These are phyloP conservation scores for Andrena fulva DNA, from an alignment of 2,888 invertebrate genomes.

Conservation along the genomic window DNA sequence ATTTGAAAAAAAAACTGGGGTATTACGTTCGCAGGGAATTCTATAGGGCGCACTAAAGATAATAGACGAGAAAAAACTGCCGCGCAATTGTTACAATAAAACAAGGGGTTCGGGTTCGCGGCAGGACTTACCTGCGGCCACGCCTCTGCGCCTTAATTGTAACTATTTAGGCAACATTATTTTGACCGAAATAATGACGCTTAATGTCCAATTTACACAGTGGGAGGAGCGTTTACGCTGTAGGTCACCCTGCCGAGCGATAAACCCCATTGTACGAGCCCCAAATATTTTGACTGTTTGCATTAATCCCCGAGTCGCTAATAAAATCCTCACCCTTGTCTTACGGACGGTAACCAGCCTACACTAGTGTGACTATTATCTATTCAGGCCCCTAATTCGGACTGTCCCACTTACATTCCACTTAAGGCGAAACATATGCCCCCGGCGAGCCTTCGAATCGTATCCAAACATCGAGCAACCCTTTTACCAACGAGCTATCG, in stretches of 20 bases:
- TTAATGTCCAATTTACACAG: not conserved
- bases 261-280: not conserved
- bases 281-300: slow-evolving; percentile 7
- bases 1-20: not conserved
- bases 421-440: too few relatives aligned
- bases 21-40: not conserved
- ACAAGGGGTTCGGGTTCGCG: not conserved
- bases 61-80: not conserved
- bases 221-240: slow-evolving; percentile 7
- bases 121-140: not conserved
- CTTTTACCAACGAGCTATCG: too few relatives aligned
- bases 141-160: not conserved
- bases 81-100: not conserved
- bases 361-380: not conserved
- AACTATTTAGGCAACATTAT: not conserved
- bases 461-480: too few relatives aligned
- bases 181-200: not conserved
- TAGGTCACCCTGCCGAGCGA: not conserved
- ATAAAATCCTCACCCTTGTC: not conserved
- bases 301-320: not conserved
- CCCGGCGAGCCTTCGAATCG: too few relatives aligned
- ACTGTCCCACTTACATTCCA: too few relatives aligned
- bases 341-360: not conserved
- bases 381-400: not conserved
- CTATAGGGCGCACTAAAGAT: not conserved